These are phyloP conservation scores for Apostichopus leukothele DNA, from an alignment of 53 echinoderm and acorn worm species.

Conservation along the genomic window DNA sequence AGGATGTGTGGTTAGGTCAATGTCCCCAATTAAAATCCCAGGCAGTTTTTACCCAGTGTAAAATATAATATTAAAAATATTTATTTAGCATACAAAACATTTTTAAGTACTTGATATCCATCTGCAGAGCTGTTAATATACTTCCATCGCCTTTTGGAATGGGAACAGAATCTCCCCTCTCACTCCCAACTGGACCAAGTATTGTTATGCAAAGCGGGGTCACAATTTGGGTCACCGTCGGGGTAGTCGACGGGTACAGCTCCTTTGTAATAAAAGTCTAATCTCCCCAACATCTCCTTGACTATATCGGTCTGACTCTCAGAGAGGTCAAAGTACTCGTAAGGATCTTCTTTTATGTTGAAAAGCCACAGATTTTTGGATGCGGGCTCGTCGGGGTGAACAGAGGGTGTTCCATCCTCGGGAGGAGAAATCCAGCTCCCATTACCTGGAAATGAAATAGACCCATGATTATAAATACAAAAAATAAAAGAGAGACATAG, in stretches of 20 bases:
- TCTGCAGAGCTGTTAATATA: no score
- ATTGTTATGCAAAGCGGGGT: conserved; percentile 75
- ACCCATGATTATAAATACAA: neutral
- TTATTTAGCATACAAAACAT: no score
- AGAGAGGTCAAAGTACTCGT: conserved; percentile 74
- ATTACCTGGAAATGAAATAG: conserved; percentile 45
- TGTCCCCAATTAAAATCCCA: no score
- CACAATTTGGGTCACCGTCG: conserved; percentile 54
- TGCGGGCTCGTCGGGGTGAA: conserved; percentile 49
- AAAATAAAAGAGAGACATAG: no score
- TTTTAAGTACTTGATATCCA: no score
- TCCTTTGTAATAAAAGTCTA: conserved; percentile 58
- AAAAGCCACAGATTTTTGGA: conserved; percentile 86
- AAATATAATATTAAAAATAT: no score
- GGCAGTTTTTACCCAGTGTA: no score
- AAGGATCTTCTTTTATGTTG: conserved; percentile 80
- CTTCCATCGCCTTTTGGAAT: no score
- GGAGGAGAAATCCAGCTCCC: conserved; percentile 81
- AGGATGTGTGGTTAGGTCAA: no score
- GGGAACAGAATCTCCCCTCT: neutral
- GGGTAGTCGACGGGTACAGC: conserved; percentile 71
- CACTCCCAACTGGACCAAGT: conserved; percentile 75
- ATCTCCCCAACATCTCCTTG: conserved; percentile 55
- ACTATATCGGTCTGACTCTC: conserved; percentile 61
- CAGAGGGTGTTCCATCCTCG: conserved; percentile 57